A percentile compares a stretch with the other conserved stretches of the same genome.
Conservation (phyloP, 2,797 vertebrate genomes). For the Fringilla coelebs region DNA sequence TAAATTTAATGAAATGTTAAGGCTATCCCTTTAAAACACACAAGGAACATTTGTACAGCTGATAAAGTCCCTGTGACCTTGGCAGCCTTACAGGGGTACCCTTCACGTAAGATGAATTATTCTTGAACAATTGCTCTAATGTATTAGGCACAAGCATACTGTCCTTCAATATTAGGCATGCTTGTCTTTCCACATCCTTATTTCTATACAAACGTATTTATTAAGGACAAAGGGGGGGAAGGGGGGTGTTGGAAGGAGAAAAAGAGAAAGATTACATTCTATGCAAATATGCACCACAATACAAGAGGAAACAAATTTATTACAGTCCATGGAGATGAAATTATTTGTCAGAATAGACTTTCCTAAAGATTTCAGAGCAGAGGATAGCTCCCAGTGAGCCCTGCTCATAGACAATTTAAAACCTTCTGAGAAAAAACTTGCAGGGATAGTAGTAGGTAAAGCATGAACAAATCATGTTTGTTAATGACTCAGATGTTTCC, state of each 20-base stretch:
- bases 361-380: background rate
- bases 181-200: constrained; percentile 61
- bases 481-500: background rate
- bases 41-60: constrained; percentile 31
- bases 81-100: constrained; percentile 58
- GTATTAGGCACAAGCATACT: constrained; percentile 58
- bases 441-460: background rate
- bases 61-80: constrained; percentile 62
- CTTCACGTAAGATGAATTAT: constrained; percentile 68
- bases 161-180: constrained; percentile 69
- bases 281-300: background rate
- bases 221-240: background rate
- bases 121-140: constrained; percentile 69
- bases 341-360: background rate
- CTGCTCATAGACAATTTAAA: background rate
- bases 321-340: background rate
- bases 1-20: background rate
- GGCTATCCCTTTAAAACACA: constrained; percentile 32
- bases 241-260: background rate
- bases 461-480: background rate
- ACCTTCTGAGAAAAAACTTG: background rate
- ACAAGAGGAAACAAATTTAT: background rate
- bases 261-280: background rate
- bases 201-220: constrained; percentile 54
- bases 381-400: background rate